Percentiles rank a stretch among this genome's conserved stretches.
These are phyloP conservation scores for Myotis pilosus DNA, from an alignment of 2,797 vertebrate genomes.

Conservation along the genomic window DNA sequence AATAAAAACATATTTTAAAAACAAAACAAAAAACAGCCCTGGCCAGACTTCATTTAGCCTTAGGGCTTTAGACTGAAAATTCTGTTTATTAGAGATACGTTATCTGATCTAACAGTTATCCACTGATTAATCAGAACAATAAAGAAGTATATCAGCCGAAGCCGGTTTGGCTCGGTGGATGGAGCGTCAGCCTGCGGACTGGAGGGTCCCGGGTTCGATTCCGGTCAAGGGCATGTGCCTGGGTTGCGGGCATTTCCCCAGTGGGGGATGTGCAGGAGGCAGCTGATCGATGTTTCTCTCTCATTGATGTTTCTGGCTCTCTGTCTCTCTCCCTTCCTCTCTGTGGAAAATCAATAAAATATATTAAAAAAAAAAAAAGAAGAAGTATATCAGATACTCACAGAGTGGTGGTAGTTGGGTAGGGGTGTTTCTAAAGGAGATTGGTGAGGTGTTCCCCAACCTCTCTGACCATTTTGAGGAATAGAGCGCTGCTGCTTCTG, in stretches of 20 bases:
- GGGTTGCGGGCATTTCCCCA: too few relatives aligned
- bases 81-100: background rate
- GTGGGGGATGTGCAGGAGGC: too few relatives aligned
- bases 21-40: background rate
- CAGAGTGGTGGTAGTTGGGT: background rate
- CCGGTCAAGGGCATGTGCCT: too few relatives aligned
- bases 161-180: too few relatives aligned
- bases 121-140: background rate
- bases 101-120: background rate
- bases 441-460: background rate
- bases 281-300: too few relatives aligned
- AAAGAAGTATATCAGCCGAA: background rate
- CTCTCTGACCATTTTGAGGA: background rate
- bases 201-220: too few relatives aligned
- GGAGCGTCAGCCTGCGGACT: too few relatives aligned
- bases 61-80: background rate
- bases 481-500: background rate
- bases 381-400: background rate
- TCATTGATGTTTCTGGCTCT: too few relatives aligned
- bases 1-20: too few relatives aligned
- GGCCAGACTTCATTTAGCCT: background rate
- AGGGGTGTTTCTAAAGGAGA: background rate
- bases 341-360: too few relatives aligned
- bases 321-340: too few relatives aligned
- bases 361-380: too few relatives aligned